Conservation (phyloP, 2,113 vertebrate species). For the Nibea coibor region DNA sequence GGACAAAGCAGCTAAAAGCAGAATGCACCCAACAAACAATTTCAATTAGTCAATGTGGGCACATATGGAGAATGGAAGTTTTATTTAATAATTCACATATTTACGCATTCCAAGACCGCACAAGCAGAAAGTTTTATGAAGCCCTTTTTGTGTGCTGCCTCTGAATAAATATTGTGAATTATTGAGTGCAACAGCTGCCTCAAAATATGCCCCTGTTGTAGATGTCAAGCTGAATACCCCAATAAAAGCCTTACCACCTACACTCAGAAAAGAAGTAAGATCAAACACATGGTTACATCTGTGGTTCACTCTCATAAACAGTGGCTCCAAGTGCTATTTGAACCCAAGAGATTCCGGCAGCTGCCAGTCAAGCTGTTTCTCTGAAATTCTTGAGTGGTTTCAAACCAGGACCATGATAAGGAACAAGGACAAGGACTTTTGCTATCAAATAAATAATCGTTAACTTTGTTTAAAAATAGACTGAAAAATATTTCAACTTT, state of each 20-base stretch:
- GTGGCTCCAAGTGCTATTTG: slow-evolving; percentile 3
- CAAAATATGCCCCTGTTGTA: slow-evolving; percentile 49
- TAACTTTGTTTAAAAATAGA: no score
- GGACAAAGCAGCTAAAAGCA: not conserved
- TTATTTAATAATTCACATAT: slow-evolving; percentile 52
- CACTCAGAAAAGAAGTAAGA: slow-evolving; percentile 10
- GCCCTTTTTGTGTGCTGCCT: slow-evolving; percentile 24
- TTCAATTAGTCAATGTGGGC: not conserved
- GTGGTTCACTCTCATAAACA: not conserved
- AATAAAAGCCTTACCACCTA: slow-evolving; percentile 10
- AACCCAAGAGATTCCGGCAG: slow-evolving; percentile 5
- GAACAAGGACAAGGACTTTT: not conserved
- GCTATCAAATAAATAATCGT: not conserved
- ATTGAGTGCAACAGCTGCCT: slow-evolving; percentile 60
- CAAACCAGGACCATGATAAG: not conserved
- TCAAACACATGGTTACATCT: slow-evolving; percentile 16
- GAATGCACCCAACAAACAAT: not conserved
- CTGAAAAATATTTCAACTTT: not conserved
- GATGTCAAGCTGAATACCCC: slow-evolving; percentile 50
- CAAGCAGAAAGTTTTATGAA: slow-evolving; percentile 43
- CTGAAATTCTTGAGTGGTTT: not conserved
- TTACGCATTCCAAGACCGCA: slow-evolving; percentile 24
- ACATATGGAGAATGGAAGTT: slow-evolving; percentile 18
- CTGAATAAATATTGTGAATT: slow-evolving; percentile 58
- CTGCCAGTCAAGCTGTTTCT: slow-evolving; percentile 4